Percentiles rank a stretch among this genome's conserved stretches.
phyloP scores from a whole-genome alignment of 2,888 invertebrate species.

The Andrena bicolor region DNA sequence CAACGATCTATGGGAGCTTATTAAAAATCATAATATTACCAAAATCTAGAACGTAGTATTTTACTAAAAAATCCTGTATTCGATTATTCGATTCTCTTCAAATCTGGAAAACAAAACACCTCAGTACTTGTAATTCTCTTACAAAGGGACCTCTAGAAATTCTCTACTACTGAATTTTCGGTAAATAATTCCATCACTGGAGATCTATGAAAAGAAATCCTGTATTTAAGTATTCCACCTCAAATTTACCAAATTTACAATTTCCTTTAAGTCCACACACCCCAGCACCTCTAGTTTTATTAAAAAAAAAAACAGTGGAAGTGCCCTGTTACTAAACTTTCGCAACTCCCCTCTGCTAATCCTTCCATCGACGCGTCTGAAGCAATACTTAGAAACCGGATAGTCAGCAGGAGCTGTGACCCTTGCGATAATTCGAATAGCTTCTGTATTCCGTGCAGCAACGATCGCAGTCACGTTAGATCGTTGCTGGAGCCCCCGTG shows the following conservation, averaged over 20 bases:
- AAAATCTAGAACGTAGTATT: background rate
- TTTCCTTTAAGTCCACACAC: background rate
- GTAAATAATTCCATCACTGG: too few relatives aligned
- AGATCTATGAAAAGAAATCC: too few relatives aligned
- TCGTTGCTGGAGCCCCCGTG: background rate
- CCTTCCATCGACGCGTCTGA: background rate
- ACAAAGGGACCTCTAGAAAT: too few relatives aligned
- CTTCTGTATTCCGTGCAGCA: background rate
- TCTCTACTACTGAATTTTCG: too few relatives aligned
- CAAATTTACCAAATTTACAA: too few relatives aligned
- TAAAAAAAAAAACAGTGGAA: background rate
- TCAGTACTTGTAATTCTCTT: too few relatives aligned
- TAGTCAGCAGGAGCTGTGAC: background rate
- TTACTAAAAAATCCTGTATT: too few relatives aligned
- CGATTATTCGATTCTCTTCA: too few relatives aligned
- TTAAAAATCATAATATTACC: background rate
- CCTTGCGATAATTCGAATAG: constrained; percentile 13
- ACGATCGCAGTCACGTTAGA: background rate
- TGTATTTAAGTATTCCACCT: too few relatives aligned
- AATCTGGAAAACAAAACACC: too few relatives aligned
- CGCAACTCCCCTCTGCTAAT: background rate
- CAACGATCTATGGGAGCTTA: background rate
- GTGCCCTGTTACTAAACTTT: background rate
- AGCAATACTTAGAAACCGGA: constrained; percentile 29
- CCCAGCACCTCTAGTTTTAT: background rate